Evolutionary conservation across 2,888 invertebrate species (phyloP), one percentile per base, ranked within the genome.

Genomic region (Caenorhabditis sulstoni): DNA sequence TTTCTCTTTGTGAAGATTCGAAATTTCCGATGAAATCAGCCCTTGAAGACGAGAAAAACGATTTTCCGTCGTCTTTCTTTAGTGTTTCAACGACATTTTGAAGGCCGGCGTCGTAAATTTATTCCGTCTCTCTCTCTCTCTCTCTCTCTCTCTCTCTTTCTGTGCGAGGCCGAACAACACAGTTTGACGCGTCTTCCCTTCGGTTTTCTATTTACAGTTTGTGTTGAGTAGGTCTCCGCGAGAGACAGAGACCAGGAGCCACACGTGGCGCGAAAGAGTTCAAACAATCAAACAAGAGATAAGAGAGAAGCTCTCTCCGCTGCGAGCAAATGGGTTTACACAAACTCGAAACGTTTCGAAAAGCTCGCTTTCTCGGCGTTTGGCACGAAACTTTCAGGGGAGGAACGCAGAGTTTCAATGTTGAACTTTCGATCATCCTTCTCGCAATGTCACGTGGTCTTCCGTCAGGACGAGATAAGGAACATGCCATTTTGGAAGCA

Each of bases 211-310:
- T 29, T 29, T 29, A 29, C 29, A 29, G n/a, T n/a, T n/a, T n/a
- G n/a, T n/a, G n/a, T n/a, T n/a, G 29, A 47, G 47, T 16, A 47
- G 16, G 47, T 47, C 44, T 39, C 61, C 52, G 37, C 14, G 41
- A 11, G 41, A 11, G 41, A 41, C 3, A 41, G 14, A 41, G n/a
- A n/a, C n/a, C n/a, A n/a, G 41, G 14, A 41, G 41, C 62, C 62
- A 71, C 71, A 71, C 71, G 71, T 71, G 71, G 62, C 41, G 71
- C 37, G 39, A 50, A 20, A 68, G 64, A 71, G 71, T 71, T 71
- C 71, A 71, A 71, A 71, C 71, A 71, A 71, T 71, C 71, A 64
- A 41, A 29, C 18, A 47, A 62, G 39, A 71, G 64, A 57, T 53
- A 55, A 59, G 55, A 52, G 52, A n/a, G 3, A 23, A 1, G 3